Evolutionary conservation across 1,140 invertebrate species (phyloP), one percentile per base, ranked within the genome.

Genomic region (Stegodyphus mimosarum): DNA sequence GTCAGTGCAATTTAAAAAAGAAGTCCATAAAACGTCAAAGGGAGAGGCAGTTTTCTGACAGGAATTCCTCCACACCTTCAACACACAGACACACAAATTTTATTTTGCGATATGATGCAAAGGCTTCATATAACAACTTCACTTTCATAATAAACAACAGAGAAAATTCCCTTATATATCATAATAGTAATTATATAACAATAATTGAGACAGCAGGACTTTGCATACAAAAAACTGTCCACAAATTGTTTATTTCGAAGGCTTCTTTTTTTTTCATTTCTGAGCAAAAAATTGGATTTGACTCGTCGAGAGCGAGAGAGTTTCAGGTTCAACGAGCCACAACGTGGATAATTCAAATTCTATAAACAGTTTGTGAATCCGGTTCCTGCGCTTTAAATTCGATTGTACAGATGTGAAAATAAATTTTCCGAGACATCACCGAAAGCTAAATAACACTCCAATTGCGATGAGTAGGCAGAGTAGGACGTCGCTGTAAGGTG

Each of bases 251-350:
- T 60, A 69, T 13, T n/a, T 60, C 49, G 50, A 81, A 71, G 79
- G 67, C 70, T 81, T 81, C 15, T 48, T 70, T 73, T 80, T 33
- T 33, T 33, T 33, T 33, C 33, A 33, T 33, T 81, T 81, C 79
- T 81, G 79, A 81, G 79, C 79, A 81, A 81, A 81, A 71, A 81
- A 49, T 72, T 48, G 77, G 53, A 80, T 71, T 69, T 77, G 49
- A 49, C n/a, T 50, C 33, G 52, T 71, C 55, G 55, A 60, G 15
- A 15, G 5, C 9, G 2, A 11, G 9, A 60, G 9, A 11, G 9
- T 60, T 15, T 60, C 55, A 60, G 9, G 55, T 60, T 9, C 9
- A 4, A 15, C 9, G 55, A 15, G 55, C 15, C 55, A 11, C 55
- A 60, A 60, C 55, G 55, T 60, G 15, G 55, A 60, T 33, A 33